phyloP scores from a whole-genome alignment of 2,888 invertebrate species.

The Drosophila tanythrix region DNA sequence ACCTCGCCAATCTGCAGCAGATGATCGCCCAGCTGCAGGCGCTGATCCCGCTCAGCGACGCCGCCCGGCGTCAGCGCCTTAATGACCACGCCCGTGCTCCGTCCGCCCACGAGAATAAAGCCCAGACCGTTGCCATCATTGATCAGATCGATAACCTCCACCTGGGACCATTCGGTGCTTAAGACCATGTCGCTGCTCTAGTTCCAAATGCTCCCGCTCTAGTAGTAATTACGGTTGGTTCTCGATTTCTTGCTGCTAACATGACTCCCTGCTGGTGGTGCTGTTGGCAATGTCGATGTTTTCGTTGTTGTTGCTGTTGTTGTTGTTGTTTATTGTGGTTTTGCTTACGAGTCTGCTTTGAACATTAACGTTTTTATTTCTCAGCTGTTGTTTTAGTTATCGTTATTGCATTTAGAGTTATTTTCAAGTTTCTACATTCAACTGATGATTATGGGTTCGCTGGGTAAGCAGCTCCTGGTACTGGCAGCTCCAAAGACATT shows the following conservation, averaged over 20 bases:
- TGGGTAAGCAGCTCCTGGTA: slow-evolving; percentile 63
- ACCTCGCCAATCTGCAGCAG: slow-evolving; percentile 98
- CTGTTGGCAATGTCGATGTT: slow-evolving; percentile 57
- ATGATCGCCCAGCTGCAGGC: slow-evolving; percentile 98
- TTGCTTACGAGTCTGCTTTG: slow-evolving; percentile 33
- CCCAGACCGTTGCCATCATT: slow-evolving; percentile 99
- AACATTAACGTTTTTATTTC: slow-evolving; percentile 16
- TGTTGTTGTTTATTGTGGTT: not conserved
- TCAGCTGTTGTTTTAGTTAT: slow-evolving; percentile 34
- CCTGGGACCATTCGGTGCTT: slow-evolving; percentile 99
- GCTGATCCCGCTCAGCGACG: slow-evolving; percentile 97
- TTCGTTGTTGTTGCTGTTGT: slow-evolving; percentile 48
- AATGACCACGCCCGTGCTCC: slow-evolving; percentile 99
- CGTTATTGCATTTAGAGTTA: slow-evolving; percentile 61
- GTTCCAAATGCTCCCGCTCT: slow-evolving; percentile 16
- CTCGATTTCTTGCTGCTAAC: slow-evolving; percentile 45
- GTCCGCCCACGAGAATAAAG: slow-evolving; percentile 98
- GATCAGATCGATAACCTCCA: slow-evolving; percentile 98
- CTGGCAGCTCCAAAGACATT: slow-evolving; percentile 68
- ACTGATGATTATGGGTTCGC: slow-evolving; percentile 51
- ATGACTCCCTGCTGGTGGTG: slow-evolving; percentile 36
- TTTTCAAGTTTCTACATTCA: slow-evolving; percentile 53
- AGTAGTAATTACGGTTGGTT: slow-evolving; percentile 28
- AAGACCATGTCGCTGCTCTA: slow-evolving; percentile 88
- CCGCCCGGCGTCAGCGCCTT: slow-evolving; percentile 99